Evolutionary conservation across 1,140 invertebrate species (phyloP), one percentile per base, ranked within the genome.

Genomic region (Orchesella cincta): DNA sequence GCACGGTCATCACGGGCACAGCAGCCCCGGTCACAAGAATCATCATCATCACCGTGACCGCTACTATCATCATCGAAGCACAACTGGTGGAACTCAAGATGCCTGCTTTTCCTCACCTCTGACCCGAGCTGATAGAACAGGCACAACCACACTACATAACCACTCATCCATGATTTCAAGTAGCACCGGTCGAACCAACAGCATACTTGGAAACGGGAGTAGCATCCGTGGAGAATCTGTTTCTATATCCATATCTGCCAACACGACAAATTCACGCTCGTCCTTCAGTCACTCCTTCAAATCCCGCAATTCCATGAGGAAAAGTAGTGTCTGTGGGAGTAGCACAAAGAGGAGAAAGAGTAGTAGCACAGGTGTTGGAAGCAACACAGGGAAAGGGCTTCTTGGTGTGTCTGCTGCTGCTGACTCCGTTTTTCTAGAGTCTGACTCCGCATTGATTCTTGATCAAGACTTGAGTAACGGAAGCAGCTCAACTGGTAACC

Each of bases 401-500:
- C 26, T 67, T 33, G 62, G 62, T 14, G 62, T 67, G 31, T 67
- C 62, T 2, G 23, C 33, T n/a, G 62, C 62, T 3, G 62, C 62
- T 5, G 62, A 67, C n/a, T 67, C 62, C 14, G 62, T 67, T 31
- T 67, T 67, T 29, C 29, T 67, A 29, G 62, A 33, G 23, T 67
- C 62, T 3, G 62, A 67, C 31, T 29, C 62, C 14, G 62, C 62
- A 14, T 29, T 67, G 5, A 67, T 67, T 67, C n/a, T 67, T 14
- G 62, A 67, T 26, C 62, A 67, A 67, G 62, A 67, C 31, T 14
- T 23, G 14, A 67, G 62, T 23, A 67, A 67, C 31, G 62, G 62
- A 23, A 67, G 62, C 31, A 67, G 62, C 62, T 67, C 62, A 67
- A 67, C 12, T 67, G 62, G 62, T 3, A 67, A 67, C 62, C 26